Evolutionary conservation across 2,888 invertebrate species (phyloP), one percentile per base, ranked within the genome.

Genomic region (Lochmaea capreae): DNA sequence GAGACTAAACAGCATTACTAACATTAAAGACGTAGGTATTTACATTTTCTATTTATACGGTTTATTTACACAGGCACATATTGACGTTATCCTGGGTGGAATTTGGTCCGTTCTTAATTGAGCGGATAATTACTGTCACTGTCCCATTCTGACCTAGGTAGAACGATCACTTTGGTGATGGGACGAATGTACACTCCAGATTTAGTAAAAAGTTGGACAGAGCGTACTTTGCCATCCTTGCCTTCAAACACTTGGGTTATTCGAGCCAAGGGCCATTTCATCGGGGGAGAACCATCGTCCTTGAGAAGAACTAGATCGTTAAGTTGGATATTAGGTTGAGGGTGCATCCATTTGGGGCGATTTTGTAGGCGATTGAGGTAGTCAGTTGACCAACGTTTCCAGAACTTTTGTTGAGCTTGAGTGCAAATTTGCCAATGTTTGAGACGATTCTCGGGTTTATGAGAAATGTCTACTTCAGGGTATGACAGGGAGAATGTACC

Each of bases 111-210:
- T 52, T 52, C 52, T 52, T 16, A 52, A 52, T 2, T 52, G 52
- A 1, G 52, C 2, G 52, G 8, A 52, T 52, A 52, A 52, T 52
- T 52, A 52, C 16, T 52, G 52, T 52, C 52, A 52, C 52, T 52
- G 8, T 52, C 52, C 52, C 52, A 52, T n/a, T 52, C 52, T 52
- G 52, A 52, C 52, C n/a, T 65, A 26, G 68, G 68, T 12, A 68
- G n/a, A 11, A 46, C 61, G 14, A 59, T 61, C 16, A 69, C 61
- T 61, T 69, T 61, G 14, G 62, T 49, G 18, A 72, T 62, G 22
- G 72, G 61, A 39, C 72, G 49, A 22, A 52, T 62, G 42, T 59
- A 67, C n/a, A 39, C 39, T 54, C 72, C 67, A n/a, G 62, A n/a
- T 54, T 18, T 63, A 11, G 52, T 52, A 6, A 52, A 52, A n/a